A percentile compares a stretch with the other conserved stretches of the same genome.
Evolutionary conservation across 1,140 invertebrate genomes (phyloP).

Genomic region (Plectrocnemia conspersa): DNA sequence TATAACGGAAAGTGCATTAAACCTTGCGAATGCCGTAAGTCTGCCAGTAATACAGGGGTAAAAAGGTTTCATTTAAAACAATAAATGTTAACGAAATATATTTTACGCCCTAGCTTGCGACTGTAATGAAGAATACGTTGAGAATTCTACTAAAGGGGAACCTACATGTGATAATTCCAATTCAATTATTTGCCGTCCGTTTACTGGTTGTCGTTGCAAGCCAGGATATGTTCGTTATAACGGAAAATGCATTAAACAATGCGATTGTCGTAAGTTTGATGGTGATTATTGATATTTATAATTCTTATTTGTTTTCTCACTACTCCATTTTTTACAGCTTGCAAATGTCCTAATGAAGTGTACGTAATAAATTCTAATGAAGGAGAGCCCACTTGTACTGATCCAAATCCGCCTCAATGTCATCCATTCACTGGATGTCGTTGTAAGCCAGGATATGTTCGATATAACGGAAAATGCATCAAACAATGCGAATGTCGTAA

Average conservation of each 20-base stretch:
- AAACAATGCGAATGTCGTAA: slow-evolving; percentile 9
- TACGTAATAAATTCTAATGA: background rate
- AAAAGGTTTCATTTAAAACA: background rate
- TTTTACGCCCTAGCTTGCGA: no score
- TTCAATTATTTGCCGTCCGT: background rate
- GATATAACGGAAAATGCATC: slow-evolving; percentile 5
- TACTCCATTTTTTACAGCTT: no score
- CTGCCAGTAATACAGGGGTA: background rate
- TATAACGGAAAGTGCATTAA: slow-evolving; percentile 1
- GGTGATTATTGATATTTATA: no score
- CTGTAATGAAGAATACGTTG: slow-evolving; percentile 14
- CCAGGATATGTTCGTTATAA: slow-evolving; percentile 2
- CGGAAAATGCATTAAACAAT: background rate
- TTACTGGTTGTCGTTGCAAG: slow-evolving; percentile 6
- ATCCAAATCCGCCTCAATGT: background rate
- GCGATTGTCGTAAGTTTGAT: slow-evolving; percentile 8
- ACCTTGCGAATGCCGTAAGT: slow-evolving; percentile 9
- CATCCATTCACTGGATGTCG: background rate
- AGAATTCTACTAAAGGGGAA: background rate
- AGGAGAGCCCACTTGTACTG: slow-evolving; percentile 7
- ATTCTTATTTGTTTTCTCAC: no score
- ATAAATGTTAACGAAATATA: background rate
- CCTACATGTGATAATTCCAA: slow-evolving; percentile 6
- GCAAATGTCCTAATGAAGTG: no score
- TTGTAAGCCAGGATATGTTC: slow-evolving; percentile 11